phyloP scores from a whole-genome alignment of 2,888 invertebrate species.

The Tanypteryx hageni region DNA sequence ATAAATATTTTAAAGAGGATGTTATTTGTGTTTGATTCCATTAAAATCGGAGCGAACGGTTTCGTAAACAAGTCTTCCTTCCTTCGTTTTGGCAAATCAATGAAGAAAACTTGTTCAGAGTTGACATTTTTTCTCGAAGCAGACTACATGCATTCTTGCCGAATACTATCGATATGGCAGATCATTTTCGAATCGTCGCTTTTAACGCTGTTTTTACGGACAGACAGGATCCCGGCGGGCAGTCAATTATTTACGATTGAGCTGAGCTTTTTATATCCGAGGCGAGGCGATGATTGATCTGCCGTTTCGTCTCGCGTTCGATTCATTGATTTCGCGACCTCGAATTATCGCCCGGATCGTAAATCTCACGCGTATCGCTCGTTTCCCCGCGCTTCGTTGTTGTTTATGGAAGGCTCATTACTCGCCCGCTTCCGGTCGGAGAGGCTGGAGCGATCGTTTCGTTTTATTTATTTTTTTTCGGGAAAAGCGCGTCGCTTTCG shows the following conservation, averaged over 20 bases:
- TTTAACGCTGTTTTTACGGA: no score
- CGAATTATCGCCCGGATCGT: slow-evolving; percentile 22
- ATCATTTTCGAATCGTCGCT: background rate
- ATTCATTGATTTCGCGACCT: slow-evolving; percentile 4
- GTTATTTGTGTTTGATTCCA: no score
- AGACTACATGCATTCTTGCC: no score
- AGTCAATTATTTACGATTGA: background rate
- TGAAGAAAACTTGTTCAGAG: no score
- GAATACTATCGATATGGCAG: background rate
- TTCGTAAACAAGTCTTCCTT: no score
- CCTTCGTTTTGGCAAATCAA: no score
- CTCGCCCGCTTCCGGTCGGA: background rate
- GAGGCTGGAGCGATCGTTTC: background rate
- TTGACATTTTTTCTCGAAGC: no score
- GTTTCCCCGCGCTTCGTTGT: background rate
- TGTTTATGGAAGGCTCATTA: background rate
- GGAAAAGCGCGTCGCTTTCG: no score
- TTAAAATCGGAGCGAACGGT: no score
- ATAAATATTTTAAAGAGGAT: no score
- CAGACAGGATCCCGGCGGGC: background rate
- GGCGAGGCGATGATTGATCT: background rate
- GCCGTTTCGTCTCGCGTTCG: background rate
- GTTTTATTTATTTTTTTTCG: background rate
- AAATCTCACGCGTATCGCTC: background rate
- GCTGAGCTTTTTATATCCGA: background rate